phyloP scores from a whole-genome alignment of 23 tunicate genomes.

The Aplidium turbinatum region DNA sequence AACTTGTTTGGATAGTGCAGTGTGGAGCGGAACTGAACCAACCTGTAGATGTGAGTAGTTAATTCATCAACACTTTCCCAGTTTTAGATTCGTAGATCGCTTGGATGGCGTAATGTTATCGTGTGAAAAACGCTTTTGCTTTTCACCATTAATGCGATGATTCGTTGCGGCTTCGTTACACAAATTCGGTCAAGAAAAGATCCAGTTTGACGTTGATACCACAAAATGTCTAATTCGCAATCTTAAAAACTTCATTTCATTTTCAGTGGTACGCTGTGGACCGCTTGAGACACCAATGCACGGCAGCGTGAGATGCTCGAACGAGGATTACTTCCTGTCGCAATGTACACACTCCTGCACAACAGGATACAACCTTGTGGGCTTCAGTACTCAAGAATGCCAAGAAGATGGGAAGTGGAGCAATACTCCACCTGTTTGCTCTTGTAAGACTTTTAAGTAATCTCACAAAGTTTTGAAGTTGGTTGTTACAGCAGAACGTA shows the following conservation, averaged over 20 bases:
- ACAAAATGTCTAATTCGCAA: too few relatives aligned
- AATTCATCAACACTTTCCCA: too few relatives aligned
- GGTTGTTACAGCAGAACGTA: too few relatives aligned
- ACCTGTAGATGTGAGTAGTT: slow-evolving; percentile 23
- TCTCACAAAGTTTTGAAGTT: too few relatives aligned
- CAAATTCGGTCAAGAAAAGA: too few relatives aligned
- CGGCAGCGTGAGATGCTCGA: slow-evolving; percentile 56
- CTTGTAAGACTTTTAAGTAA: slow-evolving; percentile 23
- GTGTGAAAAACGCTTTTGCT: too few relatives aligned
- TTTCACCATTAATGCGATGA: too few relatives aligned
- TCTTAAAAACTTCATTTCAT: too few relatives aligned
- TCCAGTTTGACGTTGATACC: too few relatives aligned
- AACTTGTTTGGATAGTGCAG: slow-evolving; percentile 44
- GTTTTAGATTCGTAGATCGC: too few relatives aligned
- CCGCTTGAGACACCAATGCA: slow-evolving; percentile 16
- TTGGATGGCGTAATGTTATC: too few relatives aligned
- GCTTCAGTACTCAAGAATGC: slow-evolving; percentile 36
- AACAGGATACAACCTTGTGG: slow-evolving; percentile 60
- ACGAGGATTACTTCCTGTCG: slow-evolving; percentile 51
- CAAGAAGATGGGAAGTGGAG: slow-evolving; percentile 52
- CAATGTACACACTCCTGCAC: slow-evolving; percentile 73
- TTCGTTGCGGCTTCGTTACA: too few relatives aligned
- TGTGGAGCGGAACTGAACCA: slow-evolving; percentile 58
- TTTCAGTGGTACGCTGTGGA: slow-evolving; percentile 30
- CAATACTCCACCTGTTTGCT: slow-evolving; percentile 27